phyloP scores from a whole-genome alignment of 2,113 vertebrate species.

The Aegotheles bennettii region DNA sequence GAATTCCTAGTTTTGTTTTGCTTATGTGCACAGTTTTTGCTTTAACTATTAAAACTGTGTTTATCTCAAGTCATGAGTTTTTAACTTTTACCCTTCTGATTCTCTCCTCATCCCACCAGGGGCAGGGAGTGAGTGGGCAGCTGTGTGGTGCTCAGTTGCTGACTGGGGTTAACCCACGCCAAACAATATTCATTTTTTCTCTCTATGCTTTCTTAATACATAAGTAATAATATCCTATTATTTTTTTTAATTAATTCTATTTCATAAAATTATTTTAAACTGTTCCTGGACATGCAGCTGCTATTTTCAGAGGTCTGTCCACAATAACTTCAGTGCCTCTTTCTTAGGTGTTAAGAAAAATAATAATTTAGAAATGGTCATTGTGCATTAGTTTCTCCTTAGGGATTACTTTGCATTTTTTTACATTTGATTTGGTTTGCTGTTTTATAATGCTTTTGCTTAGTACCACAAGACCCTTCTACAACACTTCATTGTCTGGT shows the following conservation, averaged over 20 bases:
- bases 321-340: neutral
- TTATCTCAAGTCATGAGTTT: too few relatives aligned
- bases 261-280: neutral
- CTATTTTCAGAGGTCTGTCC: neutral
- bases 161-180: too few relatives aligned
- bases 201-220: neutral
- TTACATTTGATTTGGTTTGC: neutral
- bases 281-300: neutral
- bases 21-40: too few relatives aligned
- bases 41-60: too few relatives aligned
- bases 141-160: too few relatives aligned
- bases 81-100: too few relatives aligned
- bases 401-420: neutral
- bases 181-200: neutral
- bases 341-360: neutral
- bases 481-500: neutral
- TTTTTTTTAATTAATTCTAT: neutral
- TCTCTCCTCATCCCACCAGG: too few relatives aligned
- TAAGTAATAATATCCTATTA: neutral
- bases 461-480: neutral
- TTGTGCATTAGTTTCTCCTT: neutral
- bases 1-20: too few relatives aligned
- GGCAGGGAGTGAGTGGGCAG: too few relatives aligned
- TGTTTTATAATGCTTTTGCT: neutral
- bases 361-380: neutral